These are phyloP conservation scores for Siderastrea siderea DNA, from an alignment of 92 coral and sea anemone genomes.

Conservation along the genomic window DNA sequence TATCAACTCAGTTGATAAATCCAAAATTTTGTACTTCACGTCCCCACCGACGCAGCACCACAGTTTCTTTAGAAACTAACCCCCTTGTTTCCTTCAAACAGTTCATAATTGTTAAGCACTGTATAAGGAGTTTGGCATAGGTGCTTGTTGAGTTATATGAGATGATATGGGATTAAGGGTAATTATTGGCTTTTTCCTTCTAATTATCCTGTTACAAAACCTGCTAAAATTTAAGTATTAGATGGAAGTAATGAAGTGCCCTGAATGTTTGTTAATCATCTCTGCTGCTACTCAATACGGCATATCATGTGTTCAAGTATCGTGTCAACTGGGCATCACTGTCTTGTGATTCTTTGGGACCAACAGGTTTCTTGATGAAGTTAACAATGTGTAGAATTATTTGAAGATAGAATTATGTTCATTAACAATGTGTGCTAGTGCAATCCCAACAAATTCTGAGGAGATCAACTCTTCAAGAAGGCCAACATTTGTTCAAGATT, in stretches of 20 bases:
- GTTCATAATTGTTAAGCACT: slow-evolving; percentile 1
- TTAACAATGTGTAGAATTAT: too few relatives aligned
- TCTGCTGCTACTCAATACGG: too few relatives aligned
- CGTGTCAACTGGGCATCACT: not conserved
- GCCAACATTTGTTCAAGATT: slow-evolving; percentile 67
- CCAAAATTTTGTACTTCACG: too few relatives aligned
- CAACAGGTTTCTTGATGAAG: slow-evolving; percentile 49
- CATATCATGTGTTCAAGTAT: not conserved
- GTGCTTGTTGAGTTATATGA: slow-evolving; percentile 10
- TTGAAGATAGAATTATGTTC: too few relatives aligned
- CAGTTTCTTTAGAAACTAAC: too few relatives aligned
- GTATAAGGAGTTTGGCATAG: slow-evolving; percentile 1
- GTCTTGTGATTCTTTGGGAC: slow-evolving; percentile 43
- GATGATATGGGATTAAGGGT: not conserved
- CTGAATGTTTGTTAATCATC: not conserved
- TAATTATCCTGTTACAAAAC: not conserved
- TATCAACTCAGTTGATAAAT: too few relatives aligned
- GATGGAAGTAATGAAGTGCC: not conserved
- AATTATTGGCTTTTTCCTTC: too few relatives aligned
- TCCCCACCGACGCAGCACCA: too few relatives aligned
- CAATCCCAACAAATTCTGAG: slow-evolving; percentile 67
- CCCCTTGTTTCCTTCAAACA: too few relatives aligned
- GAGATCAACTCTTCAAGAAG: slow-evolving; percentile 62
- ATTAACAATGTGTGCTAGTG: slow-evolving; percentile 67
- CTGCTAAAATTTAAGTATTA: slow-evolving; percentile 6